Conservation (phyloP, 1,140 invertebrate species). For the Himalopsyche phryganea region DNA sequence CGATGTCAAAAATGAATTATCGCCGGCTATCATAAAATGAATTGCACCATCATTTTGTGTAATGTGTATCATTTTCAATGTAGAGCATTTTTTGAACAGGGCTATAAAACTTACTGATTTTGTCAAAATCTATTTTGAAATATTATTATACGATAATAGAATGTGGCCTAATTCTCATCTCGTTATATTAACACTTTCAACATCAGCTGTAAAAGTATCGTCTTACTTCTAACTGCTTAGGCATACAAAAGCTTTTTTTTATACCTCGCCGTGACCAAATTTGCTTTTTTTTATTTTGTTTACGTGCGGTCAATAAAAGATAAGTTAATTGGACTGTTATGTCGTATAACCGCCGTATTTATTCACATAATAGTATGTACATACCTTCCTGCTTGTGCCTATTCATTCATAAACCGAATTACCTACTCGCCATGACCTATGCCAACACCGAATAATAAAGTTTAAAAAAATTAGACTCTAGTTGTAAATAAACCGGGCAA, state of each 20-base stretch:
- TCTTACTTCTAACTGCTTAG: slow-evolving; percentile 7
- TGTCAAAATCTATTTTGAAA: too few species aligned
- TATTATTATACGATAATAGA: too few species aligned
- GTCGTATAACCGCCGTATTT: slow-evolving; percentile 33
- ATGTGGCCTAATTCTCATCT: too few species aligned
- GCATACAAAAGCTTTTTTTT: slow-evolving; percentile 9
- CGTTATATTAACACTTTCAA: too few species aligned
- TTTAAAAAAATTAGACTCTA: slow-evolving; percentile 29
- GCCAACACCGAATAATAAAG: slow-evolving; percentile 14
- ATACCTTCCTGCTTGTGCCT: not conserved
- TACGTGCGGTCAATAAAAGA: slow-evolving; percentile 32
- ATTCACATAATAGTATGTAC: slow-evolving; percentile 14
- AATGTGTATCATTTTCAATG: too few species aligned
- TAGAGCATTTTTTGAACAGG: too few species aligned
- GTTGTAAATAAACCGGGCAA: slow-evolving; percentile 22
- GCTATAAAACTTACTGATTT: too few species aligned
- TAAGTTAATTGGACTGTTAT: slow-evolving; percentile 34
- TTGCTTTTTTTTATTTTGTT: slow-evolving; percentile 21
- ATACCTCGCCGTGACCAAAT: too few species aligned
- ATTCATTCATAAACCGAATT: slow-evolving; percentile 31
- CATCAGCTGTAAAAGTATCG: not conserved
- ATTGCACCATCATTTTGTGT: too few species aligned
- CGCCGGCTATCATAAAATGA: too few species aligned
- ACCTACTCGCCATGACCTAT: slow-evolving; percentile 19
- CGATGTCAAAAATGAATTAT: too few species aligned